These are phyloP conservation scores for Rhynchophorus ferrugineus DNA, from an alignment of 1,140 invertebrate species.

Conservation along the genomic window DNA sequence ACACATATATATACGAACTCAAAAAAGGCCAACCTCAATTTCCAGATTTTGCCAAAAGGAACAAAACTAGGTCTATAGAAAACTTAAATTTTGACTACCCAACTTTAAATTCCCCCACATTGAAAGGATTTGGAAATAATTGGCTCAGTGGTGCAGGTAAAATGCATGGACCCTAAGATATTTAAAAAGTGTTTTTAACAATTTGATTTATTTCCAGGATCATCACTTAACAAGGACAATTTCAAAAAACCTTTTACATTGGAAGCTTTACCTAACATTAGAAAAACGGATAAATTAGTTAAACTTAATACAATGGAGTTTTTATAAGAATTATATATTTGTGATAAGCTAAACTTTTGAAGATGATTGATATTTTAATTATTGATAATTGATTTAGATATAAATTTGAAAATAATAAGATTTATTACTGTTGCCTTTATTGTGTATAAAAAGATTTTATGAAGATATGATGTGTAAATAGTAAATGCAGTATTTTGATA, in stretches of 20 bases:
- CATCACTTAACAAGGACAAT: constrained; percentile 16
- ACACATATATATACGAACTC: constrained; percentile 4
- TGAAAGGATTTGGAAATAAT: constrained; percentile 3
- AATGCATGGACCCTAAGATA: not conserved
- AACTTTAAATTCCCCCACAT: not conserved
- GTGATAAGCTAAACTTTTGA: not conserved
- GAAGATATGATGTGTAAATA: too few species aligned
- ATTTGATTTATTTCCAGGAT: constrained; percentile 10
- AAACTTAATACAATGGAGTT: constrained; percentile 27
- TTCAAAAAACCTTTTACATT: constrained; percentile 32
- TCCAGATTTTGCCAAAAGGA: constrained; percentile 36
- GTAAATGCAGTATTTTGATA: too few species aligned
- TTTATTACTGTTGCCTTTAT: too few species aligned
- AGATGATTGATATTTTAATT: not conserved
- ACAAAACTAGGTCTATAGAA: constrained; percentile 25
- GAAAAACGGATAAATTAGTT: constrained; percentile 20
- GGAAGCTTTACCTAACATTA: constrained; percentile 36
- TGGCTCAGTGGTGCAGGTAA: constrained; percentile 17
- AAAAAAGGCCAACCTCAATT: constrained; percentile 23
- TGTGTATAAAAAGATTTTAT: too few species aligned
- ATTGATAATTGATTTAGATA: too few species aligned
- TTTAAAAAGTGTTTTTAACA: not conserved
- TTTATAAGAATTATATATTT: constrained; percentile 7
- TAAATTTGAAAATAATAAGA: too few species aligned
- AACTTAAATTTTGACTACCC: constrained; percentile 17